Evolutionary conservation across 1,140 invertebrate species (phyloP).

Genomic region (Agrypnia vestita): DNA sequence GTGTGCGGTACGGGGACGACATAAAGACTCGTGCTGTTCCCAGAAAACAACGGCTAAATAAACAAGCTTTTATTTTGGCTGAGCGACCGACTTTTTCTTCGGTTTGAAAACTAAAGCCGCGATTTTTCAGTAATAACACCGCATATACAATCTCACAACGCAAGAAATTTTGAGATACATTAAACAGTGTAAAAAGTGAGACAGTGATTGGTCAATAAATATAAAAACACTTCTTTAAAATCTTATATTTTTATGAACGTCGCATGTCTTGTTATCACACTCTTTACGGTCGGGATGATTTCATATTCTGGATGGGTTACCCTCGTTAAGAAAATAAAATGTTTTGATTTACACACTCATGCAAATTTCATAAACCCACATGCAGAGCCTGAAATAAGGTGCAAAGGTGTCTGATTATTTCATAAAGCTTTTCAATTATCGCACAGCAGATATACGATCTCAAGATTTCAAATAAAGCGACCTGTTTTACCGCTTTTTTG

Average conservation of each 20-base stretch:
- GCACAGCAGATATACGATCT: conserved; percentile 32
- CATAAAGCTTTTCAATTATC: conserved; percentile 53
- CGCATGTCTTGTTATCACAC: not conserved
- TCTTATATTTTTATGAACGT: not conserved
- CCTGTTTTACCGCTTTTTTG: not conserved
- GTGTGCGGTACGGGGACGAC: not conserved
- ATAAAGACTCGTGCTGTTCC: conserved; percentile 18
- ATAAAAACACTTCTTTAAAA: not conserved
- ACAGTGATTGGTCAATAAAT: not conserved
- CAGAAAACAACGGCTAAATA: conserved; percentile 41
- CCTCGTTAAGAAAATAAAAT: conserved; percentile 60
- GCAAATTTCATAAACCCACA: conserved; percentile 61
- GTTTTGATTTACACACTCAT: conserved; percentile 61
- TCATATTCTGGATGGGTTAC: conserved; percentile 36
- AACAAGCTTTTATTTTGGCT: conserved; percentile 30
- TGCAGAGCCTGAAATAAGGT: conserved; percentile 52
- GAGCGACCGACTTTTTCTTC: conserved; percentile 2
- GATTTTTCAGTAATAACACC: not conserved
- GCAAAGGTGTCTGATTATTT: conserved; percentile 45
- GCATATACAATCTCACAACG: not conserved
- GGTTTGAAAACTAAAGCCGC: not conserved
- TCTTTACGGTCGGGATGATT: conserved; percentile 2
- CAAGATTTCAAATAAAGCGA: not conserved
- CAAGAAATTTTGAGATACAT: not conserved
- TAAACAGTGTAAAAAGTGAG: not conserved